Percentiles rank a stretch among this genome's conserved stretches.
Conservation (phyloP, 2,113 vertebrate species). For the Epinephelus fuscoguttatus region DNA sequence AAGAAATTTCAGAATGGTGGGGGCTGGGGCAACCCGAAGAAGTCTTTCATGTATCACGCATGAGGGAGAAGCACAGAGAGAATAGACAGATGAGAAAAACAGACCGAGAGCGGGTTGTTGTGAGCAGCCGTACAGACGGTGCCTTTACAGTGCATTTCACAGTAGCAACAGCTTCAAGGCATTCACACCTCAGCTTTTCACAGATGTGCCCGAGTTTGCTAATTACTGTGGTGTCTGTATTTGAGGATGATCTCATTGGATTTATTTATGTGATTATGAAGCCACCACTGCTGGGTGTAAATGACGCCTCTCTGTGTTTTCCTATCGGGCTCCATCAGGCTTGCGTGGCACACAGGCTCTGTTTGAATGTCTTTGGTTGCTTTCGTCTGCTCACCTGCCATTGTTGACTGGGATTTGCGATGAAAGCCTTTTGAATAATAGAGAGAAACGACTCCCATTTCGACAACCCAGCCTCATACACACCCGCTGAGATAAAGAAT, state of each 20-base stretch:
- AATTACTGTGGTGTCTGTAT: conserved; percentile 65
- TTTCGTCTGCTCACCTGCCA: conserved; percentile 62
- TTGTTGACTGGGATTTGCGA: conserved; percentile 63
- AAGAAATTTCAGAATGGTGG: conserved; percentile 54
- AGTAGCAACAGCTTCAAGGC: conserved; percentile 63
- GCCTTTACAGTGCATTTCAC: conserved; percentile 53
- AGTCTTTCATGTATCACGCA: conserved; percentile 72
- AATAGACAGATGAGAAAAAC: conserved; percentile 66
- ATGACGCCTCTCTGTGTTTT: conserved; percentile 24
- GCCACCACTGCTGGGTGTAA: conserved; percentile 18
- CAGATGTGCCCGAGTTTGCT: conserved; percentile 65
- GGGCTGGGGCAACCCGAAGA: conserved; percentile 27
- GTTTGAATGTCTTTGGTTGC: conserved; percentile 45
- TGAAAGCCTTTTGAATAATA: conserved; percentile 69
- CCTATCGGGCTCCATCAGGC: conserved; percentile 33
- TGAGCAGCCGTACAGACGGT: conserved; percentile 50
- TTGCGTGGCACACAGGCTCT: conserved; percentile 3
- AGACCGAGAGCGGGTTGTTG: conserved; percentile 54
- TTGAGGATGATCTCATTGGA: conserved; percentile 61
- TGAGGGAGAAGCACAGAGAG: conserved; percentile 58
- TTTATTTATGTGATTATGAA: conserved; percentile 62
- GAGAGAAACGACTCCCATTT: conserved; percentile 47
- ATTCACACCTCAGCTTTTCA: conserved; percentile 54
- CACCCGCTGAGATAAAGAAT: conserved; percentile 55
- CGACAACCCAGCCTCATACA: conserved; percentile 23